Evolutionary conservation across 2,797 vertebrate genomes (phyloP), one percentile per base, ranked within the genome.

Genomic region (Typhlichthys eigenmanni): DNA sequence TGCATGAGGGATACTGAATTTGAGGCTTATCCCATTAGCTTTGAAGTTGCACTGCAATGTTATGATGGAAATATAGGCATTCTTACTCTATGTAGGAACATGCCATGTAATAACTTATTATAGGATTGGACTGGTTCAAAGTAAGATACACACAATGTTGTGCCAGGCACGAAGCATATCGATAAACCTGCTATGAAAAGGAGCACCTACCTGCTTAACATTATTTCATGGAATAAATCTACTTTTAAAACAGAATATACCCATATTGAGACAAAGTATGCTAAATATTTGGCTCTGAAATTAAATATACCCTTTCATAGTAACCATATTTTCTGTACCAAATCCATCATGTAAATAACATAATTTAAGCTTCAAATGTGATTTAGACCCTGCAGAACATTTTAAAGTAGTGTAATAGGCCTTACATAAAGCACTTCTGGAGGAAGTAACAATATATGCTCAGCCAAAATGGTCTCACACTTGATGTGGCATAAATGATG

Each of bases 1-100:
- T 76, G 75, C 77, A 81, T 86, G 73, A 75, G 49, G 54, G 59
- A 69, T 63, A 60, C 24, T 47, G 55, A 49, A 64, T 65, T 54
- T 46, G 55, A 71, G 56, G 56, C 53, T 11, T 64, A 64, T 63
- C 46, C 64, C 10, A 14, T 60, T 64, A 19, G 55, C 13, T 50
- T 64, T 80, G 34, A 85, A 76, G 55, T 76, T 78, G 56, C 60
- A 72, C 62, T 71, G 60, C 49, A 68, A 47, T 60, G 17, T 66
- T 55, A 13, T 50, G 19, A 68, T 14, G 67, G 24, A 4, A 78
- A 64, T 24, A 24, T 13, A 14, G 64, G 12, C 49, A 57, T 78
- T 83, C 24, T 48, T 62, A 66, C 14, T 38, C 46, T 65, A 61
- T 47, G 29, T 56, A 38, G 34, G 51, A 45, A 60, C 73, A 66